A percentile compares a stretch with the other conserved stretches of the same genome.
Evolutionary conservation across 2,797 vertebrate species (phyloP).

Genomic region (Chaunax sp.): DNA sequence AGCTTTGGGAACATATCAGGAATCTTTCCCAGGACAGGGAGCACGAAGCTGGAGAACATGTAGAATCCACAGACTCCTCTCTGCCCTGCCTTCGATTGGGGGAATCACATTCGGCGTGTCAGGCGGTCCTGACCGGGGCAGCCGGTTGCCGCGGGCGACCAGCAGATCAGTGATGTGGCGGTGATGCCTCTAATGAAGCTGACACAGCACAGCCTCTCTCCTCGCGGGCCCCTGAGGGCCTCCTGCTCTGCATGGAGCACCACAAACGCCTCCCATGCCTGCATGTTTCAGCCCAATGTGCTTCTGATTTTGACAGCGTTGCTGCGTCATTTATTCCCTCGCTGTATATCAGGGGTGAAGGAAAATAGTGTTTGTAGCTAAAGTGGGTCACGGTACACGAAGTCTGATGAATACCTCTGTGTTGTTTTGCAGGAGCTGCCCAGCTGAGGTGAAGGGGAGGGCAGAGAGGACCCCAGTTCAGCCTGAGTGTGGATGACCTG

Average conservation of each 20-base stretch:
- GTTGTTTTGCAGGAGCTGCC: conserved; percentile 75
- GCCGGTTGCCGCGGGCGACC: conserved; percentile 76
- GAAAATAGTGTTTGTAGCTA: conserved; percentile 52
- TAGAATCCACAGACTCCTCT: conserved; percentile 30
- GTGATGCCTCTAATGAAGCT: conserved; percentile 86
- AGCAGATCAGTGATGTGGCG: conserved; percentile 82
- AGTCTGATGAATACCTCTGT: conserved; percentile 55
- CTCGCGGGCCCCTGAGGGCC: conserved; percentile 66
- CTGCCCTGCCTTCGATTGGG: conserved; percentile 47
- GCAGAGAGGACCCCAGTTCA: conserved; percentile 70
- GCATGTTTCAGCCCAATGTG: conserved; percentile 59
- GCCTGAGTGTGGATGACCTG: conserved; percentile 70
- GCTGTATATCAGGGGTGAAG: conserved; percentile 35
- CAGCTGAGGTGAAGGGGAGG: conserved; percentile 76
- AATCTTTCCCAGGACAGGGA: not conserved
- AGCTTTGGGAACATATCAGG: not conserved
- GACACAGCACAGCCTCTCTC: conserved; percentile 81
- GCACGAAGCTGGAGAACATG: conserved; percentile 7
- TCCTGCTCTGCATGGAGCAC: conserved; percentile 57
- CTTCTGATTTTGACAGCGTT: conserved; percentile 50
- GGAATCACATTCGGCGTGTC: conserved; percentile 65
- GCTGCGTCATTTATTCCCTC: conserved; percentile 55
- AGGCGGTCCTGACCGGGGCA: conserved; percentile 58
- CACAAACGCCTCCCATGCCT: conserved; percentile 27
- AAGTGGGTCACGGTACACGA: conserved; percentile 66